phyloP scores from a whole-genome alignment of 2,797 vertebrate species.

The Austrolebias charrua region DNA sequence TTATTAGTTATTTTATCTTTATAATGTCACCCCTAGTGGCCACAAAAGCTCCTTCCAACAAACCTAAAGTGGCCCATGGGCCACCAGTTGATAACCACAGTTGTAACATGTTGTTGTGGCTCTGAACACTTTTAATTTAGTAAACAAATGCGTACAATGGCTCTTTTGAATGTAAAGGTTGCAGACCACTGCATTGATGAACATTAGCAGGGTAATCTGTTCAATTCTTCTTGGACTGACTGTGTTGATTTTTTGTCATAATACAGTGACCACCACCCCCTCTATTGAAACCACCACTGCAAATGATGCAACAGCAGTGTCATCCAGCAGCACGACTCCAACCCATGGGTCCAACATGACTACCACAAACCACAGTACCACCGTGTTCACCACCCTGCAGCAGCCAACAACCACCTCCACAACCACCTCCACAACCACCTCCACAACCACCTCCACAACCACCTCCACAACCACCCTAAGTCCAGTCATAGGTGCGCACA shows the following conservation, averaged over 20 bases:
- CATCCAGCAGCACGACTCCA: neutral
- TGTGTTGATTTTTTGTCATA: slow-evolving; percentile 8
- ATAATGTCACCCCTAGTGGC: no score
- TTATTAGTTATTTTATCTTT: no score
- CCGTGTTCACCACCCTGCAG: neutral
- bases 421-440: no score
- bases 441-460: slow-evolving; percentile 24
- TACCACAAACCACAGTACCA: neutral
- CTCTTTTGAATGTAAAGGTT: no score
- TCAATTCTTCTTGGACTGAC: slow-evolving; percentile 3
- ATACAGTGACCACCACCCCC: slow-evolving; percentile 1
- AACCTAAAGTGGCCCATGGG: no score
- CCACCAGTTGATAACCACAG: no score
- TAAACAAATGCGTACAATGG: no score
- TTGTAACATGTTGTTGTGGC: no score
- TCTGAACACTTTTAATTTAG: no score
- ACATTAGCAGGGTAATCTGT: neutral
- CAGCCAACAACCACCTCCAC: slow-evolving; percentile 5
- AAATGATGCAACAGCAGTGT: neutral
- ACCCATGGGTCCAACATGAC: neutral
- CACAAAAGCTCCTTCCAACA: no score
- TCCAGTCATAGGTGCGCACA: slow-evolving; percentile 49
- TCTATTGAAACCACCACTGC: neutral
- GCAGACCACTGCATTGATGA: no score
- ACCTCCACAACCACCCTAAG: slow-evolving; percentile 17